phyloP scores from a whole-genome alignment of 2,888 invertebrate genomes.

The Morpho achilles region DNA sequence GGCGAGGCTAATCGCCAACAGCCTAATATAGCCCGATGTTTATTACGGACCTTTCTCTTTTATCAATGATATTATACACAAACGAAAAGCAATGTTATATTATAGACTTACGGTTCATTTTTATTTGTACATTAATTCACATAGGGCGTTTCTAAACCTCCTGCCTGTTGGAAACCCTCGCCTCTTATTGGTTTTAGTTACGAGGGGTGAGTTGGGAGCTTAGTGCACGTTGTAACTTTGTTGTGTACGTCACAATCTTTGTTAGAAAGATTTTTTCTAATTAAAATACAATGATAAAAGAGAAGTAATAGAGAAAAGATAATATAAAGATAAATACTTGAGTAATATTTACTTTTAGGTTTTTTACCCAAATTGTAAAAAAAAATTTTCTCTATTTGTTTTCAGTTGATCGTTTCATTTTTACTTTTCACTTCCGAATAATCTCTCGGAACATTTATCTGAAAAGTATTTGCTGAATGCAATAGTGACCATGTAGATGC shows the following conservation, averaged over 20 bases:
- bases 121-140: constrained; percentile 30
- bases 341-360: too few relatives aligned
- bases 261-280: too few relatives aligned
- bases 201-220: constrained; percentile 60
- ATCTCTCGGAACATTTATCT: too few relatives aligned
- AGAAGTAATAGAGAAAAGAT: too few relatives aligned
- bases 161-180: constrained; percentile 55
- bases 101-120: constrained; percentile 31
- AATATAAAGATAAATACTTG: too few relatives aligned
- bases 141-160: constrained; percentile 58
- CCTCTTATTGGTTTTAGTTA: constrained; percentile 73
- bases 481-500: too few relatives aligned
- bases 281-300: too few relatives aligned
- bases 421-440: too few relatives aligned
- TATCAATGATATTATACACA: constrained; percentile 32
- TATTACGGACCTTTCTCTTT: constrained; percentile 53
- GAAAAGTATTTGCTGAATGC: too few relatives aligned
- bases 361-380: too few relatives aligned
- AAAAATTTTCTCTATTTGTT: too few relatives aligned
- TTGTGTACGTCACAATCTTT: constrained; percentile 41
- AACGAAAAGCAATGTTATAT: constrained; percentile 29
- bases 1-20: constrained; percentile 34
- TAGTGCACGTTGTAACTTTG: constrained; percentile 57
- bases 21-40: constrained; percentile 45
- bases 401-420: too few relatives aligned